Percentiles rank a stretch among this genome's conserved stretches.
phyloP scores from a whole-genome alignment of 2,113 vertebrate species.

The Sciurus niger region DNA sequence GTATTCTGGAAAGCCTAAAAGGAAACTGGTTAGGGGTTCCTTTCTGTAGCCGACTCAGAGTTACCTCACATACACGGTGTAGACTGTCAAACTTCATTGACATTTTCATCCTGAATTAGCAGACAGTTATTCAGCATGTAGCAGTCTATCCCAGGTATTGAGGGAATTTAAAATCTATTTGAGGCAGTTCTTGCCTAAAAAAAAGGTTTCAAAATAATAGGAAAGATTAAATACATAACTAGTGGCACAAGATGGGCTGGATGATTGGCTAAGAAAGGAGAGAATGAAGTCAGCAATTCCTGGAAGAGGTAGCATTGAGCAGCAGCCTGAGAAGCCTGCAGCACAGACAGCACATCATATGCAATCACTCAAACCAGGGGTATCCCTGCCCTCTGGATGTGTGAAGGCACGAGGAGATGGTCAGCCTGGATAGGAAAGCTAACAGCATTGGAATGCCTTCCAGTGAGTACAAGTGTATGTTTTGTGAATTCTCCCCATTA shows the following conservation, averaged over 20 bases:
- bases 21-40: background rate
- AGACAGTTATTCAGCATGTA: background rate
- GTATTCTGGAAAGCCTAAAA: background rate
- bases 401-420: background rate
- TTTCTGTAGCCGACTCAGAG: background rate
- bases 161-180: background rate
- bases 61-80: background rate
- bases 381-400: background rate
- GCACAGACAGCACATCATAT: background rate
- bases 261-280: background rate
- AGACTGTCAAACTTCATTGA: background rate
- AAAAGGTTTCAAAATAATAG: background rate
- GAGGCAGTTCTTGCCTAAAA: background rate
- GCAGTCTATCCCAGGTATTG: background rate
- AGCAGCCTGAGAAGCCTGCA: background rate
- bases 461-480: background rate
- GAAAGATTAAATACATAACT: background rate
- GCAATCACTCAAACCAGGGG: fast-evolving
- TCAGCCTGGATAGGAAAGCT: background rate
- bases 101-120: background rate
- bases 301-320: background rate
- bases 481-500: slow-evolving; percentile 30
- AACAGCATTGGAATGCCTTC: background rate
- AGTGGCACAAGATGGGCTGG: background rate
- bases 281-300: background rate